Base-by-base conservation (phyloP, 2,113 vertebrate genomes). In the Pygathrix nemaeus region DNA sequence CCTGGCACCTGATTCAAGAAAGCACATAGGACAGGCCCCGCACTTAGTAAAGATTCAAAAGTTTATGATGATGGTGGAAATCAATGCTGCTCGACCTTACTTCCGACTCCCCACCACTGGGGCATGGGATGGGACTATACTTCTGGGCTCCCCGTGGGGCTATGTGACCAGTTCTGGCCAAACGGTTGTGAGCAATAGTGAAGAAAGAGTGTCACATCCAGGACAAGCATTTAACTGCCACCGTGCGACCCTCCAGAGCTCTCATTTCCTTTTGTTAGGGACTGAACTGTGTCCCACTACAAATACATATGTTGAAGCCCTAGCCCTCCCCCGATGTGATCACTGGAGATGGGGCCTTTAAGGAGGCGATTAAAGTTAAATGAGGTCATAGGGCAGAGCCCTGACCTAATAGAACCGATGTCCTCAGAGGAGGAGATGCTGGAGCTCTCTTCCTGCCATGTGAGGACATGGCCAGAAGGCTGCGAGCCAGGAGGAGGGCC, bases 281-380 rank as follows among this genome's bases (percentile, higher is more conserved):
- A 21, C 70, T n/a, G 52, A 89, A 61, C 32, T 18, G 40, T 21
- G 55, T 55, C 55, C 55, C 87, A 27, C 25, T 17, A 17, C 6
- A 20, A 21, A 3, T 9, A 16, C 7, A 2, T 23, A 6, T 8
- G 30, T 35, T 21, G 38, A 76, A 76, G 87, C 40, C 73, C 86
- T 35, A 14, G 3, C 16, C 25, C 16, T 0, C 16, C 25, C 17
- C 2, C 0, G 0, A 3, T 38, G n/a, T 6, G 23, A 40, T 35
- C 1, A 55, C 4, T 8, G 7, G 43, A 45, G 25, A 83, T 2
- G 4, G 7, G 11, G 43, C 30, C 82, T 68, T 66, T 66, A 66
- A 48, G 30, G 30, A 79, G 48, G 48, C 6, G 9, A 48, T 48
- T 52, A 35, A 50, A 32, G 30, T 45, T 10, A 52, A 52, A 20